Percentiles rank a stretch among this genome's conserved stretches.
These are phyloP conservation scores for Ochropacha duplaris DNA, from an alignment of 2,888 invertebrate genomes.

Conservation along the genomic window DNA sequence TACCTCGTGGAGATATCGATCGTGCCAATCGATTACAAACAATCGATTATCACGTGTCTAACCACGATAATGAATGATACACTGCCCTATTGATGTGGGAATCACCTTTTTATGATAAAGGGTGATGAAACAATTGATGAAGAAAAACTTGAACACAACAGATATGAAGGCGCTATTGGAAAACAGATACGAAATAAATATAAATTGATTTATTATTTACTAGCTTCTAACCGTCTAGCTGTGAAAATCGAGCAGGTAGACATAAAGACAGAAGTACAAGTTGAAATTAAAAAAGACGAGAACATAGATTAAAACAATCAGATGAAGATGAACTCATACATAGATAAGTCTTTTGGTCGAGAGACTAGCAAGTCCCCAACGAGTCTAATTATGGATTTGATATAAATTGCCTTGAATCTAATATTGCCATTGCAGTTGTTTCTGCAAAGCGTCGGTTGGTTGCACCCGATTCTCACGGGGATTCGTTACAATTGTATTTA, in stretches of 20 bases:
- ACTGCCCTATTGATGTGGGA: slow-evolving; percentile 3
- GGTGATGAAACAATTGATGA: background rate
- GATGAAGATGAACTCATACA: too few species aligned
- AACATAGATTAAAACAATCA: too few species aligned
- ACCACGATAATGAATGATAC: slow-evolving; percentile 1
- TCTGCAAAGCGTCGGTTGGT: background rate
- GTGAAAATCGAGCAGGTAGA: too few species aligned
- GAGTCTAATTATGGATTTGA: background rate
- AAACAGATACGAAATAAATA: too few species aligned
- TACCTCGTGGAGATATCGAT: slow-evolving; percentile 17
- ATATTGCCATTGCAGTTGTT: background rate
- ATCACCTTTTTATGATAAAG: background rate
- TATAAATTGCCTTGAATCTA: background rate
- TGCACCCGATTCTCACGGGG: slow-evolving; percentile 1
- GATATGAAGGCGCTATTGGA: too few species aligned
- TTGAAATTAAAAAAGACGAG: too few species aligned
- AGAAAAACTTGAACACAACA: background rate
- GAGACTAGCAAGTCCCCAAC: background rate
- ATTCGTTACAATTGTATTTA: background rate
- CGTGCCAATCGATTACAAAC: slow-evolving; percentile 16
- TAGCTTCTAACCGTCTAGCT: too few species aligned
- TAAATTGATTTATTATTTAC: too few species aligned
- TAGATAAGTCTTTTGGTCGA: background rate
- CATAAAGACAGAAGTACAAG: too few species aligned
- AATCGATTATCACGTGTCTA: slow-evolving; percentile 6